These are phyloP conservation scores for Onthophagus taurus DNA, from an alignment of 1,140 invertebrate species.

Conservation along the genomic window DNA sequence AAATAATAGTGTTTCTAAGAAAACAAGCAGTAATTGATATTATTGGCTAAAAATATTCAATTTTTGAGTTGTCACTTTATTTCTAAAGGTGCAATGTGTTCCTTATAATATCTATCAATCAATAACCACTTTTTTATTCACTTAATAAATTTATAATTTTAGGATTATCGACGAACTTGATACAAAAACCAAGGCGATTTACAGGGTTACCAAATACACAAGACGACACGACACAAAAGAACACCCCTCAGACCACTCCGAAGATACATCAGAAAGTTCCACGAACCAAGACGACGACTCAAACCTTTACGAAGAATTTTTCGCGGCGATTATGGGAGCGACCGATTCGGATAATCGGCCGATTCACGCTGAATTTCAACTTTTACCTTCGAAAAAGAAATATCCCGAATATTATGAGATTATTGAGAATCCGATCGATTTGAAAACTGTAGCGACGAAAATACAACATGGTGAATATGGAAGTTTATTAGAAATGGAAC, in stretches of 20 bases:
- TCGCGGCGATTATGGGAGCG: slow-evolving; percentile 71
- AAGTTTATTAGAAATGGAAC: slow-evolving; percentile 73
- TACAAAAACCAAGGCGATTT: slow-evolving; percentile 37
- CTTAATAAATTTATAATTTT: neutral
- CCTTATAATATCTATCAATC: too few relatives aligned
- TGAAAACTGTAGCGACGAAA: slow-evolving; percentile 85
- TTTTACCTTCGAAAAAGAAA: slow-evolving; percentile 80
- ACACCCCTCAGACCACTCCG: slow-evolving; percentile 40
- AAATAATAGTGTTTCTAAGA: too few relatives aligned
- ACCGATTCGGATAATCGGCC: slow-evolving; percentile 66
- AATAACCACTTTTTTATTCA: too few relatives aligned
- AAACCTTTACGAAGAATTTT: slow-evolving; percentile 67
- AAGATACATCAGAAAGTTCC: slow-evolving; percentile 62
- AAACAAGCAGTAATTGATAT: too few relatives aligned
- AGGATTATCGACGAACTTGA: slow-evolving; percentile 39
- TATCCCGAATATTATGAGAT: slow-evolving; percentile 97
- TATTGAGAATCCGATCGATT: slow-evolving; percentile 91
- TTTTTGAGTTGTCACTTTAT: too few relatives aligned
- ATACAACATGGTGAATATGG: slow-evolving; percentile 77
- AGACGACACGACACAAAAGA: slow-evolving; percentile 36
- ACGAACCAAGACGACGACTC: slow-evolving; percentile 62
- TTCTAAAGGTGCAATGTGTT: too few relatives aligned
- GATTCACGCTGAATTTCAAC: slow-evolving; percentile 76
- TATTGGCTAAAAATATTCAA: too few relatives aligned
- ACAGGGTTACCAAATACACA: slow-evolving; percentile 24